phyloP scores from a whole-genome alignment of 2,888 invertebrate species.

The Camptogramma bilineatum region DNA sequence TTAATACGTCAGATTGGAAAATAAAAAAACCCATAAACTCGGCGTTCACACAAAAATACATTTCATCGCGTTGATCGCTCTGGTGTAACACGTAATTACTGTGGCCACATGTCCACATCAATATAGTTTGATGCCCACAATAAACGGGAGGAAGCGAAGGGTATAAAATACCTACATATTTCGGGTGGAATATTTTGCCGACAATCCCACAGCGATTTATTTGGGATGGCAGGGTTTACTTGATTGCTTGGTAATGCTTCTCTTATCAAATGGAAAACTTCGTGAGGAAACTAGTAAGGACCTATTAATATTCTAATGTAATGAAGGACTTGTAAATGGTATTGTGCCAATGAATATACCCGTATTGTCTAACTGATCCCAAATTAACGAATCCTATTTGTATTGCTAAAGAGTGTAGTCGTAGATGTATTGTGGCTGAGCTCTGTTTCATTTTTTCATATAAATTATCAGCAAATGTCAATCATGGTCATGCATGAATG shows the following conservation, averaged over 20 bases:
- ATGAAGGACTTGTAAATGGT: no score
- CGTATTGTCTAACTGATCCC: no score
- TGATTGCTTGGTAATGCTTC: neutral
- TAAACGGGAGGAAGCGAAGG: slow-evolving; percentile 36
- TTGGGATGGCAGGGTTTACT: neutral
- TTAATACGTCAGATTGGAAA: neutral
- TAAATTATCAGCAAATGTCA: no score
- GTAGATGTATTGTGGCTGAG: no score
- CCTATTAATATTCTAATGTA: no score
- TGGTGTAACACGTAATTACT: neutral
- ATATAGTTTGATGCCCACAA: slow-evolving; percentile 27
- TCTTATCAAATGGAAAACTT: no score
- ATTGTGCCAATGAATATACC: no score
- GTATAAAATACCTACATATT: slow-evolving; percentile 35
- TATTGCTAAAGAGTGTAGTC: no score
- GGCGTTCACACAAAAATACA: neutral
- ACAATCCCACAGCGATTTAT: slow-evolving; percentile 16
- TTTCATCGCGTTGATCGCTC: neutral
- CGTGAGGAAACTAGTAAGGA: no score
- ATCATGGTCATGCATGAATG: no score
- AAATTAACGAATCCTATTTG: no score
- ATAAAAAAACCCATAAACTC: neutral
- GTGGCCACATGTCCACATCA: slow-evolving; percentile 5
- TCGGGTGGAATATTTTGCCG: slow-evolving; percentile 23
- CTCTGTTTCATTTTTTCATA: no score